A percentile compares a stretch with the other conserved stretches of the same genome.
Evolutionary conservation across 2,797 vertebrate genomes (phyloP).

Genomic region (Poeciliopsis infans): DNA sequence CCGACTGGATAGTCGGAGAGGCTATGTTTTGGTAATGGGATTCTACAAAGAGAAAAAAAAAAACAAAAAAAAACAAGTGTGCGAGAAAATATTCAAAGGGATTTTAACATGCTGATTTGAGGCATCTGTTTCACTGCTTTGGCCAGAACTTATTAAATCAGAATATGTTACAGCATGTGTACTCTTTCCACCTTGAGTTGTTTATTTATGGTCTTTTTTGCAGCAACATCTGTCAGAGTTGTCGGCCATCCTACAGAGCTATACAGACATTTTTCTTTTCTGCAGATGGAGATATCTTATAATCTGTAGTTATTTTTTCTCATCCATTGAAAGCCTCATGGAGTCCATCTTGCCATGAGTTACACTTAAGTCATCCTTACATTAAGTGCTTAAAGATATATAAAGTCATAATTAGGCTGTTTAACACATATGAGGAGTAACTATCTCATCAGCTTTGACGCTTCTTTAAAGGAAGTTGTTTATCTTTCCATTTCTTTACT

Average conservation of each 20-base stretch:
- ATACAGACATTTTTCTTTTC: neutral
- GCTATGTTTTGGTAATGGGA: constrained; percentile 15
- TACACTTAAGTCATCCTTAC: neutral
- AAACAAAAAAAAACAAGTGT: neutral
- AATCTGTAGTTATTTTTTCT: neutral
- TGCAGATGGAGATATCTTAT: neutral
- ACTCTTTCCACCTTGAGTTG: neutral
- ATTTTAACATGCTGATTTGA: constrained; percentile 6
- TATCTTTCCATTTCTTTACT: constrained; percentile 39
- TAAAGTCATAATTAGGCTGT: constrained; percentile 27
- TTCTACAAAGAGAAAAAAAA: neutral
- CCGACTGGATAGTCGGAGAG: neutral
- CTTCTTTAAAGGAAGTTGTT: constrained; percentile 54
- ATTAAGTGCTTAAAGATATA: neutral
- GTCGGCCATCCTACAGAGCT: neutral
- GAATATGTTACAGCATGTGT: neutral
- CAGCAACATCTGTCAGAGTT: neutral
- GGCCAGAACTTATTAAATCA: neutral
- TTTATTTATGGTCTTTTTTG: neutral
- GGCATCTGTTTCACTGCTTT: neutral
- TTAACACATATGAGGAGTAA: neutral
- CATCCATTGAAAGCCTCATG: neutral
- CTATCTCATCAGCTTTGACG: neutral
- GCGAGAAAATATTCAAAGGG: neutral
- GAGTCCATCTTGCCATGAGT: neutral